These are phyloP conservation scores for Dryobates pubescens DNA, from an alignment of 2,797 vertebrate genomes.

Conservation along the genomic window DNA sequence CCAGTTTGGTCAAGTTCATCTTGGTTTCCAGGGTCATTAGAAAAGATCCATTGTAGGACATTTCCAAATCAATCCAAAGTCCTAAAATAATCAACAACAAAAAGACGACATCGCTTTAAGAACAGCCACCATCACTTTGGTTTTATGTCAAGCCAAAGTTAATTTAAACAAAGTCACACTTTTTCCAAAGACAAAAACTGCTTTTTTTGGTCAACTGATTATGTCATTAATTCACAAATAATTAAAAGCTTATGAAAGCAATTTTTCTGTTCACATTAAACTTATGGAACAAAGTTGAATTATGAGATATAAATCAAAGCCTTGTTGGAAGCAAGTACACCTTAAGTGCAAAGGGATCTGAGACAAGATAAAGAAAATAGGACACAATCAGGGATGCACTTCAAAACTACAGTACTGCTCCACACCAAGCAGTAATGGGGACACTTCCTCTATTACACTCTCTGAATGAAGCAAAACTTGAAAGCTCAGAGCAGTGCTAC, in stretches of 20 bases:
- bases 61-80: slow-evolving; percentile 94
- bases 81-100: slow-evolving; percentile 78
- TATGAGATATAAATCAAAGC: not conserved
- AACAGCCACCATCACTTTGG: not conserved
- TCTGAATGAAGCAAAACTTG: not conserved
- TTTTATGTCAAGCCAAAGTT: not conserved
- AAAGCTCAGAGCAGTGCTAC: not conserved
- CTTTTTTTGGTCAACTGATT: not conserved
- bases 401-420: not conserved
- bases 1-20: slow-evolving; percentile 95
- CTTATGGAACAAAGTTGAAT: not conserved
- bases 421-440: not conserved
- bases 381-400: slow-evolving; percentile 1
- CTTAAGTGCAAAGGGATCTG: not conserved
- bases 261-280: not conserved
- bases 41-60: slow-evolving; percentile 95
- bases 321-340: not conserved
- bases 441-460: not conserved
- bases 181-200: not conserved
- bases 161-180: not conserved
- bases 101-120: not conserved
- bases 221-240: not conserved
- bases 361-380: not conserved
- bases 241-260: not conserved
- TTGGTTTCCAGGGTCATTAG: slow-evolving; percentile 97